These are phyloP conservation scores for Echeneis naucrates DNA, from an alignment of 2,797 vertebrate genomes.

Conservation along the genomic window DNA sequence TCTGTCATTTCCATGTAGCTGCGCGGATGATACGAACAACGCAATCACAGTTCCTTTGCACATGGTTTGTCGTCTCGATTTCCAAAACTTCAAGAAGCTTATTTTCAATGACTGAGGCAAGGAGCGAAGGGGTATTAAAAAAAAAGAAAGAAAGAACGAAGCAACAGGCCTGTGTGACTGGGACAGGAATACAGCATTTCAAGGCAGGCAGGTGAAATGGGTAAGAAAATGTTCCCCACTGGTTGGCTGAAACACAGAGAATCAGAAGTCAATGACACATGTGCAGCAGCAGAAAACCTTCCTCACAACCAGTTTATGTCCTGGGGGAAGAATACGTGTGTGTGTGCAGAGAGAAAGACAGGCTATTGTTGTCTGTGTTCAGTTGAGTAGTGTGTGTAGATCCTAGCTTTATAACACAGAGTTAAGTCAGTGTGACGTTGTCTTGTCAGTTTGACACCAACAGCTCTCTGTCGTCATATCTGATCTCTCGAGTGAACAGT, in stretches of 20 bases:
- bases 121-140: background rate
- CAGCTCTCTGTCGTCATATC: conserved; percentile 22
- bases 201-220: conserved; percentile 63
- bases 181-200: conserved; percentile 57
- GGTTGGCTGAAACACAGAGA: conserved; percentile 37
- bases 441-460: conserved; percentile 32
- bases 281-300: conserved; percentile 29
- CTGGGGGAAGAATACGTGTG: conserved; percentile 1
- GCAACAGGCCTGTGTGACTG: conserved; percentile 49
- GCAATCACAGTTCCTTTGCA: conserved; percentile 3
- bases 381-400: background rate
- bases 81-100: too few relatives aligned
- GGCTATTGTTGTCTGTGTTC: too few relatives aligned
- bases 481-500: conserved; percentile 37
- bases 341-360: background rate
- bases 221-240: conserved; percentile 44
- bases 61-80: conserved; percentile 6
- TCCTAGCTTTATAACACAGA: conserved; percentile 2
- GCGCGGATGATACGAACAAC: conserved; percentile 49
- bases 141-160: too few relatives aligned
- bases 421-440: conserved; percentile 9
- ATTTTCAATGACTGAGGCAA: conserved; percentile 34
- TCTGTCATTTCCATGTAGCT: conserved; percentile 53
- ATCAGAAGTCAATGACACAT: conserved; percentile 49
- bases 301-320: conserved; percentile 28